Evolutionary conservation across 2,888 invertebrate genomes (phyloP).

Genomic region (Altica lythri): DNA sequence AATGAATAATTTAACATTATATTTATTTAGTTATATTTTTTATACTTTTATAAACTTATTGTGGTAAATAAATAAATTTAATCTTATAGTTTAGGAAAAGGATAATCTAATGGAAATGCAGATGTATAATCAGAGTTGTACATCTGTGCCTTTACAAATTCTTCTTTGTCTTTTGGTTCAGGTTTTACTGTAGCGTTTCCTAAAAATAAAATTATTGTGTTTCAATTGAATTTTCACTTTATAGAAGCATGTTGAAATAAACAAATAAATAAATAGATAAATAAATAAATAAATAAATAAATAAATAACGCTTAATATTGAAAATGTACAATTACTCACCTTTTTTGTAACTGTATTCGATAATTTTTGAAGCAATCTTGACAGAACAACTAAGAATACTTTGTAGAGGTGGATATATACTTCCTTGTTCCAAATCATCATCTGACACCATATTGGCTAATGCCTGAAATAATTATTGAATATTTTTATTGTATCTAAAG

Average conservation of each 20-base stretch:
- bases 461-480: too few species aligned
- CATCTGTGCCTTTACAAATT: conserved; percentile 79
- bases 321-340: conserved; percentile 56
- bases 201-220: too few species aligned
- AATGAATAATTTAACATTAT: neutral
- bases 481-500: too few species aligned
- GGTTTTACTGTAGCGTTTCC: conserved; percentile 80
- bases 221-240: too few species aligned
- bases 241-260: too few species aligned
- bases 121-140: conserved; percentile 74
- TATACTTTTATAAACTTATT: neutral
- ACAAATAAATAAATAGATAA: too few species aligned
- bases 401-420: conserved; percentile 89
- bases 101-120: conserved; percentile 71
- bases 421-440: conserved; percentile 78
- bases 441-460: conserved; percentile 82
- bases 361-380: conserved; percentile 80
- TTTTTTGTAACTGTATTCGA: conserved; percentile 80
- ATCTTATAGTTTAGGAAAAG: conserved; percentile 58
- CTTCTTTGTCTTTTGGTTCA: conserved; percentile 72
- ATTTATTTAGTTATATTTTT: conserved; percentile 8
- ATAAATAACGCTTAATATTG: too few species aligned
- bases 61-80: neutral
- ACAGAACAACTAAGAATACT: conserved; percentile 85
- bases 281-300: too few species aligned